Evolutionary conservation across 2,113 vertebrate genomes (phyloP), one percentile per base, ranked within the genome.

Genomic region (Dolichotis patagonum): DNA sequence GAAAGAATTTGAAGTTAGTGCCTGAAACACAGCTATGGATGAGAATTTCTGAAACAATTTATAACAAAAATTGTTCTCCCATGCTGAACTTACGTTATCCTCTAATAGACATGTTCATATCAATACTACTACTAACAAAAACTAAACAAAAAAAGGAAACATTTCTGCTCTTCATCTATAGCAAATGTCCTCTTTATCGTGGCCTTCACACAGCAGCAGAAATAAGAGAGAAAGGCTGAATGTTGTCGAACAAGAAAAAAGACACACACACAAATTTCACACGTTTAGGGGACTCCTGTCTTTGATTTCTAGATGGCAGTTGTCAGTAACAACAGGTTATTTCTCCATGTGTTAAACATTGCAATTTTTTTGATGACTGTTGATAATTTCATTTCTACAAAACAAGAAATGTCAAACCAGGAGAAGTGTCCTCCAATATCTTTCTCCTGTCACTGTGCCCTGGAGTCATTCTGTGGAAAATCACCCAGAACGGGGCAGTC

Each of bases 301-400:
- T 91, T 92, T 91, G 58, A 87, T 52, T 38, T 49, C 38, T 82
- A 62, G 5, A 54, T 60, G 17, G 30, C 14, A 22, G 78, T 41
- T 92, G 32, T 91, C 60, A 91, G 49, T 91, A 85, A 86, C 30
- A 88, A 30, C 63, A 80, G n/a, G 41, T 5, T 82, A 35, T 91
- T 43, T 26, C 69, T 43, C 6, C 24, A 58, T 49, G 11, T 80
- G 60, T 85, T 88, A 83, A 91, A 80, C 35, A 38, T 26, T 85
- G 46, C 32, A 80, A 88, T 87, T 69, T 7, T 85, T 91, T 20
- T 14, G 6, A 41, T 82, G 85, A 82, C 67, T 93, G 69, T 16
- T 85, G 81, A 85, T 77, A 60, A 83, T 90, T 75, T 90, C 38
- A 69, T 94, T 96, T 92, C 85, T 82, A 82, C 6, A 85, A 78